These are phyloP conservation scores for Scartelaos histophorus DNA, from an alignment of 2,113 vertebrate species.

Conservation along the genomic window DNA sequence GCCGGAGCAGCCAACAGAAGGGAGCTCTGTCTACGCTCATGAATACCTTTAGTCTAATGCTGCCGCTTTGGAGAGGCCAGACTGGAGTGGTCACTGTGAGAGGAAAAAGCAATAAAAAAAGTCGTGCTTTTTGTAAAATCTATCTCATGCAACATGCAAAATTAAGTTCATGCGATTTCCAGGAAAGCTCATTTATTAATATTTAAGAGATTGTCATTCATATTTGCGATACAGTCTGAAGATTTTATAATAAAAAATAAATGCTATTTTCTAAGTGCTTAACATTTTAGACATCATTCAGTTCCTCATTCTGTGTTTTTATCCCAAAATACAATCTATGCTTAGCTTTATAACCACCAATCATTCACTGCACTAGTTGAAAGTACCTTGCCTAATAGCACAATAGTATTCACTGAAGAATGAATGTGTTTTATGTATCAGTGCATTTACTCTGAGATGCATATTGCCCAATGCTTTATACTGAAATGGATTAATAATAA, in stretches of 20 bases:
- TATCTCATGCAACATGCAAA: background rate
- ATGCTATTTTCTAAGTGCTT: background rate
- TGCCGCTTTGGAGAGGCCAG: conserved; percentile 49
- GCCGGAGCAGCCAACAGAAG: conserved; percentile 64
- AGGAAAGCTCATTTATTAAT: background rate
- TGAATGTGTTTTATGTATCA: background rate
- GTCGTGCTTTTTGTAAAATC: conserved; percentile 26
- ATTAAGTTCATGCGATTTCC: conserved; percentile 12
- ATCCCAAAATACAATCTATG: background rate
- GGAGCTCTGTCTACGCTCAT: conserved; percentile 62
- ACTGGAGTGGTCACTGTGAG: conserved; percentile 34
- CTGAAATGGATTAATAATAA: background rate
- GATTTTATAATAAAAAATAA: background rate
- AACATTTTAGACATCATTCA: background rate
- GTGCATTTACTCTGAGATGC: background rate
- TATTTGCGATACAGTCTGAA: background rate
- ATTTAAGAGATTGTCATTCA: background rate
- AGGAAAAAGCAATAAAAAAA: conserved; percentile 17
- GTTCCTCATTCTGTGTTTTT: no score
- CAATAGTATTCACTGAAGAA: background rate
- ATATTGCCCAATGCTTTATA: background rate
- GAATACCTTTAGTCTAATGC: conserved; percentile 65
- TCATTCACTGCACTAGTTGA: background rate
- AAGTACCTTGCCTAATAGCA: background rate
- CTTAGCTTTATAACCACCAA: background rate